Conservation (phyloP, 1,140 invertebrate genomes). For the Myzus persicae region DNA sequence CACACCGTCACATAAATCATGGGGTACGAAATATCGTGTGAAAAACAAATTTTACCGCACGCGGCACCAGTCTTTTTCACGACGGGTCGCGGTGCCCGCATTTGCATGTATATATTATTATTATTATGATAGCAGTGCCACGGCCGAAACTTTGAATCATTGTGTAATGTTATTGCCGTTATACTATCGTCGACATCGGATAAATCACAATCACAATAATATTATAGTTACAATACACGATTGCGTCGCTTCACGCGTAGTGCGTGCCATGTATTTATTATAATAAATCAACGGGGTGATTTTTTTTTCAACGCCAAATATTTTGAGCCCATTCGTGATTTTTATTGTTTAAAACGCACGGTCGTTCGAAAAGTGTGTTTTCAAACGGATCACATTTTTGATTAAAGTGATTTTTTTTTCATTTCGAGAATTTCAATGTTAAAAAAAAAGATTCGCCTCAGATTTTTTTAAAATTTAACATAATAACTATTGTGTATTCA, state of each 20-base stretch:
- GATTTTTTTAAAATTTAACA: not conserved
- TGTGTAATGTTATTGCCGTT: not conserved
- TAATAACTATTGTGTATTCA: not conserved
- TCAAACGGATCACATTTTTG: not conserved
- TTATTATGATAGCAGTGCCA: not conserved
- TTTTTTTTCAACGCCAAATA: not conserved
- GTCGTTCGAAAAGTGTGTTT: not conserved
- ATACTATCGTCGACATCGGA: not conserved
- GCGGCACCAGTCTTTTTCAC: not conserved
- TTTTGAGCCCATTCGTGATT: not conserved
- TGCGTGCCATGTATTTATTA: not conserved
- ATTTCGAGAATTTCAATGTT: not conserved
- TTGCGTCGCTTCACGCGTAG: not conserved
- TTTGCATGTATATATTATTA: not conserved
- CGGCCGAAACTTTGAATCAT: not conserved
- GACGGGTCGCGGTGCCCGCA: not conserved
- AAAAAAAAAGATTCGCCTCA: not conserved
- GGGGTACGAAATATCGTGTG: not conserved
- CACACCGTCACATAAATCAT: not conserved
- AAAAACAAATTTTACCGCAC: slow-evolving; percentile 27
- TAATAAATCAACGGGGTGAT: not conserved
- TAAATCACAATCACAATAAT: not conserved
- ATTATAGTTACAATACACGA: not conserved
- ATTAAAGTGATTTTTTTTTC: not conserved
- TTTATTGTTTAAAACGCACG: not conserved